These are phyloP conservation scores for Neopipo cinnamomea DNA, from an alignment of 2,113 vertebrate genomes.

Conservation along the genomic window DNA sequence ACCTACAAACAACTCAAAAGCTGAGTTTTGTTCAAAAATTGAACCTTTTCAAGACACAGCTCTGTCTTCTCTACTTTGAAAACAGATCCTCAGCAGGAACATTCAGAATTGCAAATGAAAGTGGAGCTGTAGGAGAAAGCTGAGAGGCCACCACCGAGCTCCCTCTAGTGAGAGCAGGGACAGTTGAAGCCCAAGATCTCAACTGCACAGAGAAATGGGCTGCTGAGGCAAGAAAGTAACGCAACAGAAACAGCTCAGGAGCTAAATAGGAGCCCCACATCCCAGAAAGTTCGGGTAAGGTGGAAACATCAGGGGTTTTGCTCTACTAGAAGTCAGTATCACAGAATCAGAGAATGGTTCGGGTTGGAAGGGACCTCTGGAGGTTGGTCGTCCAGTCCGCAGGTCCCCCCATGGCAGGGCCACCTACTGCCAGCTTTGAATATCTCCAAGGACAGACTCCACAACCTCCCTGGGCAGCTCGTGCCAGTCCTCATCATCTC, in stretches of 20 bases:
- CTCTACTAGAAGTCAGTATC: neutral
- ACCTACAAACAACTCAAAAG: neutral
- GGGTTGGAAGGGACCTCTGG: neutral
- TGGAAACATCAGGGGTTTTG: neutral
- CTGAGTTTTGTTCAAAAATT: neutral
- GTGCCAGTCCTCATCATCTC: neutral
- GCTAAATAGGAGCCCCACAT: neutral
- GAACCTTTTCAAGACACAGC: neutral
- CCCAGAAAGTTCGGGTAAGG: neutral
- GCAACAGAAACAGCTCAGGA: neutral
- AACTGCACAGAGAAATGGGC: neutral
- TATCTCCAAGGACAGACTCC: too few species aligned
- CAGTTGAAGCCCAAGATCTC: neutral
- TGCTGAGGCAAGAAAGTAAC: neutral
- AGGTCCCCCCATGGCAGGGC: rapidly evolving
- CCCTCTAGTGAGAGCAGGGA: neutral
- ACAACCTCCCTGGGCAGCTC: neutral
- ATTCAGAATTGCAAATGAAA: neutral
- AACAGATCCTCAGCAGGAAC: neutral
- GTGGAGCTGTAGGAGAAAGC: neutral
- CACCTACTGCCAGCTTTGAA: neutral
- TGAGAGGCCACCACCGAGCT: neutral
- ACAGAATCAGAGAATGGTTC: neutral
- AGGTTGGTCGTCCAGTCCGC: rapidly evolving
- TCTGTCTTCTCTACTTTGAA: neutral